Evolutionary conservation across 1,140 invertebrate genomes (phyloP).

Genomic region (Ips typographus): DNA sequence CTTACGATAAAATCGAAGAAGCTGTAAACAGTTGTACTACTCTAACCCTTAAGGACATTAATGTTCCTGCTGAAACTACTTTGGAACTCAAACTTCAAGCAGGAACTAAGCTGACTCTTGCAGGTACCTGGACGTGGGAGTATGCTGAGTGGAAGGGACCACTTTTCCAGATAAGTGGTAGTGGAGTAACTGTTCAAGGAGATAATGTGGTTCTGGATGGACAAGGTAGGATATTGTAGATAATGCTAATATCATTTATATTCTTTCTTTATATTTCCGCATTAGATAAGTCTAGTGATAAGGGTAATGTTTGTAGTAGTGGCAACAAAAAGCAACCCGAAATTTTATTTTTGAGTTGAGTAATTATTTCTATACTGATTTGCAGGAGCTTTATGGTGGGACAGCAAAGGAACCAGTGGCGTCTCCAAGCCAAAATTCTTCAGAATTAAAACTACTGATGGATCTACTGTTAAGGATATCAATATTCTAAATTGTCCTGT

Average conservation of each 20-base stretch:
- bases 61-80: constrained; percentile 18
- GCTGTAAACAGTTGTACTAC: constrained; percentile 4
- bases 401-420: constrained; percentile 16
- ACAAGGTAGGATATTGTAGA: background rate
- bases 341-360: too few species aligned
- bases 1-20: background rate
- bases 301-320: too few species aligned
- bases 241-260: too few species aligned
- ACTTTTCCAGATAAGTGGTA: constrained; percentile 5
- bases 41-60: constrained; percentile 6
- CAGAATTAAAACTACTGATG: constrained; percentile 4
- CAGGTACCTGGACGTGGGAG: constrained; percentile 19
- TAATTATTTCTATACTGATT: too few species aligned
- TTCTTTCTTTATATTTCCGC: too few species aligned
- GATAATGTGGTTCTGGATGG: background rate
- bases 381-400: constrained; percentile 15
- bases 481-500: constrained; percentile 21
- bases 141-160: constrained; percentile 18
- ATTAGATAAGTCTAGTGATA: too few species aligned
- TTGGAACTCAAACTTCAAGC: constrained; percentile 2
- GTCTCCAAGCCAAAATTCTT: constrained; percentile 20
- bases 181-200: constrained; percentile 4
- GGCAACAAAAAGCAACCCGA: too few species aligned
- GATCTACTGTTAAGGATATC: background rate
- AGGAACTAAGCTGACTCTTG: constrained; percentile 1